Percentiles rank a stretch among this genome's conserved stretches.
Evolutionary conservation across 2,888 invertebrate genomes (phyloP).

Genomic region (Cheilosia vernalis): DNA sequence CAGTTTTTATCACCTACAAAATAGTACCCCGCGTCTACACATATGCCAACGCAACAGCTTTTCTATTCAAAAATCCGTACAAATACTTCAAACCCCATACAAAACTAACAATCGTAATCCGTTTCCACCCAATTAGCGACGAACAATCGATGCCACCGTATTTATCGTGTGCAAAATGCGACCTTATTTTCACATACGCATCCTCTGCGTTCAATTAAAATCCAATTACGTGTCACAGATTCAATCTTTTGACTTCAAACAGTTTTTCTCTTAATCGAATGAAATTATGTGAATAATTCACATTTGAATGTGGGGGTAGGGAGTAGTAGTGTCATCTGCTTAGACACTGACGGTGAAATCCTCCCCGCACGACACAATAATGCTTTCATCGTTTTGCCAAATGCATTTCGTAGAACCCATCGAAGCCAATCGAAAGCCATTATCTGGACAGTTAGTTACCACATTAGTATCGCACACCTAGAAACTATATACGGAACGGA

Average conservation of each 20-base stretch:
- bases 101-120: constrained; percentile 7
- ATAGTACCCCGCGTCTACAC: not conserved
- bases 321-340: not conserved
- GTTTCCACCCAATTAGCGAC: constrained; percentile 23
- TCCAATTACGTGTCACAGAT: constrained; percentile 41
- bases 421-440: constrained; percentile 62
- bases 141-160: constrained; percentile 18
- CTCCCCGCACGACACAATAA: not conserved
- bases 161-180: constrained; percentile 13
- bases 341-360: not conserved
- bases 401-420: constrained; percentile 39
- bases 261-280: not conserved
- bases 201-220: constrained; percentile 44
- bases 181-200: constrained; percentile 16
- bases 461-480: constrained; percentile 56
- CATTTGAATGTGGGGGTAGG: constrained; percentile 7
- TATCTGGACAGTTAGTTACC: constrained; percentile 51
- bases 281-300: constrained; percentile 1
- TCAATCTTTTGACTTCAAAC: constrained; percentile 27
- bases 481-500: constrained; percentile 44
- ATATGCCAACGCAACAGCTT: too few relatives aligned
- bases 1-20: not conserved
- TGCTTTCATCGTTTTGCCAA: not conserved
- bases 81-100: not conserved
- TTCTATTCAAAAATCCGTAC: not conserved